These are phyloP conservation scores for Drosophila meridionalis DNA, from an alignment of 2,888 invertebrate species.

Conservation along the genomic window DNA sequence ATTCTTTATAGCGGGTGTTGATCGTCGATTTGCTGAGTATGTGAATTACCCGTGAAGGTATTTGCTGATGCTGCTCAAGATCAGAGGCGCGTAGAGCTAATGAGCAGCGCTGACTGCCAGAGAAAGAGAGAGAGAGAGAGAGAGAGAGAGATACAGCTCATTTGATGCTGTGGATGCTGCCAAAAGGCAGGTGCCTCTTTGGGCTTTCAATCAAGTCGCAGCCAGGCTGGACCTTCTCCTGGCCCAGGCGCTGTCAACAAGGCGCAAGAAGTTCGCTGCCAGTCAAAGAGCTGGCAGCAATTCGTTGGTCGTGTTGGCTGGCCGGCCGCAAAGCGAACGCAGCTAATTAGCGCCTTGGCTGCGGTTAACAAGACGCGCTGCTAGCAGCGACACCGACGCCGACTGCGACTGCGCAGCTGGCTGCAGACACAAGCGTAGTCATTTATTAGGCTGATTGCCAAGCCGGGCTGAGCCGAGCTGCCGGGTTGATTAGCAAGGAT, in stretches of 20 bases:
- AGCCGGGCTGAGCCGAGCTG: conserved; percentile 26
- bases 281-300: conserved; percentile 41
- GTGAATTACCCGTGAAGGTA: conserved; percentile 15
- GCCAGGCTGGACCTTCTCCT: conserved; percentile 1
- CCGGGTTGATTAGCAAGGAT: conserved; percentile 59
- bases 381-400: conserved; percentile 4
- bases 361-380: conserved; percentile 50
- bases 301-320: conserved; percentile 31
- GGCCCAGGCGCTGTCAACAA: conserved; percentile 29
- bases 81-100: not conserved
- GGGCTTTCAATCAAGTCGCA: conserved; percentile 21
- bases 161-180: conserved; percentile 30
- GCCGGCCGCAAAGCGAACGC: conserved; percentile 38
- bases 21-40: conserved; percentile 18
- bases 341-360: conserved; percentile 69
- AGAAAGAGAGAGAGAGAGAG: not conserved
- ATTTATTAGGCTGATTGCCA: conserved; percentile 59
- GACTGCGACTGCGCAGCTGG: not conserved
- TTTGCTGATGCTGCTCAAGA: conserved; percentile 13
- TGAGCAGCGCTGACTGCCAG: conserved; percentile 4
- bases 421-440: conserved; percentile 35
- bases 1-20: conserved; percentile 31
- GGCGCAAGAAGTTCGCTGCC: conserved; percentile 28
- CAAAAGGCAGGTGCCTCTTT: conserved; percentile 42
- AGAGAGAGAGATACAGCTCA: not conserved